These are phyloP conservation scores for Copsychus sechellarum DNA, from an alignment of 2,113 vertebrate species.

Conservation along the genomic window DNA sequence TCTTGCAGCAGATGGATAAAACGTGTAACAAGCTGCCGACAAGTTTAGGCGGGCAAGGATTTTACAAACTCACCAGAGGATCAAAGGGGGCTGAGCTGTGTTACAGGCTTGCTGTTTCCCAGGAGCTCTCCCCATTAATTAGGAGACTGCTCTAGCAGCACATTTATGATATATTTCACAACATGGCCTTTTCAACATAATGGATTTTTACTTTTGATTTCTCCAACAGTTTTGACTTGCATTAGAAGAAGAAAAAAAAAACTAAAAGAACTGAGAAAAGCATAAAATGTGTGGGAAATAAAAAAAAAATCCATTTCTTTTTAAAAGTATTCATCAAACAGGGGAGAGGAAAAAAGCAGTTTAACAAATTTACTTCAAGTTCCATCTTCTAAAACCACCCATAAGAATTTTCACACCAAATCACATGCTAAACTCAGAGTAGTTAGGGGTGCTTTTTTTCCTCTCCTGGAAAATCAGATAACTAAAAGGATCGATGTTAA, in stretches of 20 bases:
- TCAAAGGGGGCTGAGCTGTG: constrained; percentile 22
- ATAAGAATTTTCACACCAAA: constrained; percentile 21
- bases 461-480: not conserved
- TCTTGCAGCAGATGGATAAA: constrained; percentile 44
- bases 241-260: not conserved
- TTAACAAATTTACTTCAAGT: constrained; percentile 12
- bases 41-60: not conserved
- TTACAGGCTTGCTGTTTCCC: constrained; percentile 31
- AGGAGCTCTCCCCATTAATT: constrained; percentile 43
- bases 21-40: constrained; percentile 40
- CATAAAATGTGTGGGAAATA: constrained; percentile 3
- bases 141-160: not conserved
- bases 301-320: constrained; percentile 35
- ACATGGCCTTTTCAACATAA: constrained; percentile 14
- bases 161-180: constrained; percentile 26
- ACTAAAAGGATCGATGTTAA: constrained; percentile 39
- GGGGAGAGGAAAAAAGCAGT: not conserved
- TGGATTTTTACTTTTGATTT: constrained; percentile 16
- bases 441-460: not conserved
- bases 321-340: not conserved
- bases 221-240: constrained; percentile 20
- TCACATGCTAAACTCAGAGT: not conserved
- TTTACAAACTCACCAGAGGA: constrained; percentile 34
- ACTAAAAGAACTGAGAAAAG: not conserved
- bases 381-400: not conserved